phyloP scores from a whole-genome alignment of 2,113 vertebrate species.

The Mormyrus lacerda region DNA sequence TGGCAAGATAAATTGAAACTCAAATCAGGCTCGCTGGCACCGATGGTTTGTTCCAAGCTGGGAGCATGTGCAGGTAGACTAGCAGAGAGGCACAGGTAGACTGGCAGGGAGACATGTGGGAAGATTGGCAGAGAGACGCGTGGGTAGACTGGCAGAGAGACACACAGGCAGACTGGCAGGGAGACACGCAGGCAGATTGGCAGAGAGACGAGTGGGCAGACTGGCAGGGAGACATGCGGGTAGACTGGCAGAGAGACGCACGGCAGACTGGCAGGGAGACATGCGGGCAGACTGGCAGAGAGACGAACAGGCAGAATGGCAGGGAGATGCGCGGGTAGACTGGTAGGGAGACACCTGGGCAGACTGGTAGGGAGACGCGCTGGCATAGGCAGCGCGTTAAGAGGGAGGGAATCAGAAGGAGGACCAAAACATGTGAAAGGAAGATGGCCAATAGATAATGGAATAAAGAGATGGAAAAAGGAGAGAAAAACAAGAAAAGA shows the following conservation, averaged over 20 bases:
- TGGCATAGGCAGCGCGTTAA: conserved; percentile 31
- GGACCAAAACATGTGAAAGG: conserved; percentile 29
- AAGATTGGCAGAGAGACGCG: background rate
- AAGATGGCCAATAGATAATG: conserved; percentile 40
- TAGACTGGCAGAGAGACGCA: conserved; percentile 3
- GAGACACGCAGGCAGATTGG: too few relatives aligned
- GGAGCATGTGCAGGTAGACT: background rate
- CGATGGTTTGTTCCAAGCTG: background rate
- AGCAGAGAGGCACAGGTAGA: background rate
- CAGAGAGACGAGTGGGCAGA: background rate
- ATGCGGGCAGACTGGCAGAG: too few relatives aligned
- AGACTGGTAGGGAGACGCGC: too few relatives aligned
- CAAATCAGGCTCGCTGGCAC: background rate
- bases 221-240: conserved; percentile 23
- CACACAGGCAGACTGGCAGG: background rate
- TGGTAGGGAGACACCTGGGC: too few relatives aligned
- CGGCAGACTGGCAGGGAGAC: too few relatives aligned
- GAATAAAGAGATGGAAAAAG: conserved; percentile 25
- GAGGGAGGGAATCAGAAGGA: background rate
- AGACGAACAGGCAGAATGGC: too few relatives aligned
- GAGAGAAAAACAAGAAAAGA: conserved; percentile 34
- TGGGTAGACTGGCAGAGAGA: background rate
- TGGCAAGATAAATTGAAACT: background rate
- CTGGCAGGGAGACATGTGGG: background rate
- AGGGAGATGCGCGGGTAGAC: too few relatives aligned